Percentiles rank a stretch among this genome's conserved stretches.
Evolutionary conservation across 1,140 invertebrate genomes (phyloP).

Genomic region (Pseudoatta argentina): DNA sequence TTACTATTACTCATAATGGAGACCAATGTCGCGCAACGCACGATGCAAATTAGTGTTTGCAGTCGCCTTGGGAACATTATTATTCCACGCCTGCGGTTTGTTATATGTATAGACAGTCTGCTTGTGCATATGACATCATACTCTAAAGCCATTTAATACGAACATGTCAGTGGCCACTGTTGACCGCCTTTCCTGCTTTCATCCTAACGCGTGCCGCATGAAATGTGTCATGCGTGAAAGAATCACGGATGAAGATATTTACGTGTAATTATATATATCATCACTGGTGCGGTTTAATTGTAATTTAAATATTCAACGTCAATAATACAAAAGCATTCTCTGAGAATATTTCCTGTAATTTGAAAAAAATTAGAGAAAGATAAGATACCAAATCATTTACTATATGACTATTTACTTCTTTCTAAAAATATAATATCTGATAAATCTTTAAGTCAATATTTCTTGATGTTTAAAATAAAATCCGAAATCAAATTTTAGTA

Average conservation of each 20-base stretch:
- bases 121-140: constrained; percentile 45
- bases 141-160: constrained; percentile 42
- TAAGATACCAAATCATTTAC: background rate
- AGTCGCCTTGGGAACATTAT: constrained; percentile 54
- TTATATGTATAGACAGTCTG: constrained; percentile 38
- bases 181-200: constrained; percentile 50
- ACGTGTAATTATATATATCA: background rate
- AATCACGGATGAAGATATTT: constrained; percentile 6
- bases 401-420: background rate
- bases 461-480: background rate
- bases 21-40: constrained; percentile 34
- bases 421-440: background rate
- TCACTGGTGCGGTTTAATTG: background rate
- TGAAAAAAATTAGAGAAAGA: background rate
- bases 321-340: background rate
- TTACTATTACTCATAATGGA: constrained; percentile 32
- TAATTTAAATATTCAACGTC: background rate
- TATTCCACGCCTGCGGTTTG: constrained; percentile 57
- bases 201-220: constrained; percentile 15
- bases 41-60: constrained; percentile 60
- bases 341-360: background rate
- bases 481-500: background rate
- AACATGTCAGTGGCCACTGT: constrained; percentile 50
- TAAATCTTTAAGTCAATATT: background rate
- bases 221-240: constrained; percentile 27